Evolutionary conservation across 1,140 invertebrate species (phyloP).

Genomic region (Formica exsecta): DNA sequence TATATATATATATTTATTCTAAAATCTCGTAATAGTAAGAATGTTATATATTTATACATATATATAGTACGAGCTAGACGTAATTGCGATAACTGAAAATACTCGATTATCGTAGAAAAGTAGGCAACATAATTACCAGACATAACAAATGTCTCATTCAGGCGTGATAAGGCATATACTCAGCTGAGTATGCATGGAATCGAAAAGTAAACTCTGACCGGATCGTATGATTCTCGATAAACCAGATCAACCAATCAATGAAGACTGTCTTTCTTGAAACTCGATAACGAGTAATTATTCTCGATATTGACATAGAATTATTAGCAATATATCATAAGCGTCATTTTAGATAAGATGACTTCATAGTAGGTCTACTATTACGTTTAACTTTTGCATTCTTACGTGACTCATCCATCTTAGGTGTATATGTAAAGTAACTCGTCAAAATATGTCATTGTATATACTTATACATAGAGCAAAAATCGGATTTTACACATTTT

Average conservation of each 20-base stretch:
- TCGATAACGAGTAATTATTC: constrained; percentile 37
- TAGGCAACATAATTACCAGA: constrained; percentile 43
- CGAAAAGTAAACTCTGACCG: constrained; percentile 66
- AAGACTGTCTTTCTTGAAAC: neutral
- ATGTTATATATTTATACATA: too few relatives aligned
- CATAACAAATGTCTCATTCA: constrained; percentile 49
- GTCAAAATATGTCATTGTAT: neutral
- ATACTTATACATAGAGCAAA: neutral
- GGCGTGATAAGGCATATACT: neutral
- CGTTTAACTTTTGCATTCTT: neutral
- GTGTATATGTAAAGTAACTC: neutral
- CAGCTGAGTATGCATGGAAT: neutral
- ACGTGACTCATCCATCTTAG: neutral
- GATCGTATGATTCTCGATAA: constrained; percentile 73
- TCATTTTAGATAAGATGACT: neutral
- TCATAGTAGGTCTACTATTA: neutral
- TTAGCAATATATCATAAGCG: neutral
- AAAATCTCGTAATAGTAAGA: too few relatives aligned
- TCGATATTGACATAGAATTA: constrained; percentile 1
- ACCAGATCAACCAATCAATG: constrained; percentile 44
- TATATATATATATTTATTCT: too few relatives aligned
- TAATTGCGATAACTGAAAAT: neutral
- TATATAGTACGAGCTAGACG: too few relatives aligned
- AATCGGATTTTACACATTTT: neutral
- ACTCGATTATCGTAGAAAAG: constrained; percentile 25